Conservation (phyloP, 2,888 invertebrate genomes). For the Shargacucullia verbasci region DNA sequence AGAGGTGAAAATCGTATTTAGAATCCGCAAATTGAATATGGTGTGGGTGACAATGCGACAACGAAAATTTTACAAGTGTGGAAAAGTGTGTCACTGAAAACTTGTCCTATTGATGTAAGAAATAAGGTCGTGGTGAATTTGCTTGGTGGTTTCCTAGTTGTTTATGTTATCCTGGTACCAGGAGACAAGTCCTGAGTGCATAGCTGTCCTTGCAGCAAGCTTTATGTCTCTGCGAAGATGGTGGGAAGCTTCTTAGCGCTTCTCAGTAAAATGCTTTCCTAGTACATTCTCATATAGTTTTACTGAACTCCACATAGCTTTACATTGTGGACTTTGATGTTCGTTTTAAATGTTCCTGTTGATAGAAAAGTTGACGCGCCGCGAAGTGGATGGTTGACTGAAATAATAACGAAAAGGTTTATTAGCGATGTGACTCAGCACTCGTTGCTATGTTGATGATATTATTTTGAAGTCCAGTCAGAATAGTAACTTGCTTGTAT, state of each 20-base stretch:
- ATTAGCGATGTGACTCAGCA: slow-evolving; percentile 22
- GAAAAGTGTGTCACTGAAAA: slow-evolving; percentile 25
- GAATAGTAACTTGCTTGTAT: too few species aligned
- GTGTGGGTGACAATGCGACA: slow-evolving; percentile 56
- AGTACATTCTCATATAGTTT: slow-evolving; percentile 67
- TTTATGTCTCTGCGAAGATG: slow-evolving; percentile 79
- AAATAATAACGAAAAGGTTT: slow-evolving; percentile 23
- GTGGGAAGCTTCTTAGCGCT: slow-evolving; percentile 80
- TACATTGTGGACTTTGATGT: slow-evolving; percentile 57
- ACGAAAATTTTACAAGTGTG: slow-evolving; percentile 19
- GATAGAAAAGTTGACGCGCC: slow-evolving; percentile 54
- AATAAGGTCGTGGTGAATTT: slow-evolving; percentile 62
- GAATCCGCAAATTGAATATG: slow-evolving; percentile 51
- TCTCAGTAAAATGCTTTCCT: slow-evolving; percentile 81
- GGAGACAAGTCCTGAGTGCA: slow-evolving; percentile 77
- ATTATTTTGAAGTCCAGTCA: too few species aligned
- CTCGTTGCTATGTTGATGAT: slow-evolving; percentile 10
- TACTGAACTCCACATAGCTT: slow-evolving; percentile 44
- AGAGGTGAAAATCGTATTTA: slow-evolving; percentile 54
- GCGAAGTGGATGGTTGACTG: slow-evolving; percentile 23
- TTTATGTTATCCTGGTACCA: slow-evolving; percentile 53
- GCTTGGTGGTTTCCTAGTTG: slow-evolving; percentile 25
- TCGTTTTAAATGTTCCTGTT: slow-evolving; percentile 47
- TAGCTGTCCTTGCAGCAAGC: slow-evolving; percentile 77
- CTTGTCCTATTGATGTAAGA: slow-evolving; percentile 34